Conservation (phyloP, 2,797 vertebrate genomes). For the Perdix hodgsoniae region DNA sequence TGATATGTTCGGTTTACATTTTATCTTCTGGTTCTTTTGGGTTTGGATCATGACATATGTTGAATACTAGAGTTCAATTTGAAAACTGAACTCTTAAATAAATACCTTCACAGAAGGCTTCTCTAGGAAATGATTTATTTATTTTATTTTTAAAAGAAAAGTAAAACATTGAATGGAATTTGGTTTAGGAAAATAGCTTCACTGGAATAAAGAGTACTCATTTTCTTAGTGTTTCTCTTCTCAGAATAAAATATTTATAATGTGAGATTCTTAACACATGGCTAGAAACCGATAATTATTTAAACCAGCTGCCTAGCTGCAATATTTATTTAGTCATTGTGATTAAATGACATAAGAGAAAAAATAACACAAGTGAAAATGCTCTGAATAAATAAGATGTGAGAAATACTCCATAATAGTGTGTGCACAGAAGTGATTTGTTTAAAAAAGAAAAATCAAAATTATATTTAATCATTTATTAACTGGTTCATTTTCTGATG, state of each 20-base stretch:
- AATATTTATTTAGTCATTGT: not conserved
- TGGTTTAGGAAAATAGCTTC: not conserved
- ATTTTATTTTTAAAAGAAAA: not conserved
- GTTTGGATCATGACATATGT: not conserved
- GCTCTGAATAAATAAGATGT: conserved; percentile 4
- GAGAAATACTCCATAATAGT: not conserved
- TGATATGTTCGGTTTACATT: not conserved
- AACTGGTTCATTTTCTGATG: not conserved
- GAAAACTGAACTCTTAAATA: not conserved
- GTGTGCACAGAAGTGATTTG: not conserved
- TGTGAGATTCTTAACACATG: not conserved
- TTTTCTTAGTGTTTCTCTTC: not conserved
- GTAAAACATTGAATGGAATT: not conserved
- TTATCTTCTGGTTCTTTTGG: not conserved
- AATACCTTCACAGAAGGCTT: not conserved
- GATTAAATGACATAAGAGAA: not conserved
- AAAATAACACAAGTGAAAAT: not conserved
- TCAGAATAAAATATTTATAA: not conserved
- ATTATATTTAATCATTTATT: not conserved
- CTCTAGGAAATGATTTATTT: not conserved
- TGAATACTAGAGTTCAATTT: not conserved
- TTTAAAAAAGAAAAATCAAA: not conserved
- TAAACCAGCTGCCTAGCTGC: not conserved
- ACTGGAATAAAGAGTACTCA: not conserved
- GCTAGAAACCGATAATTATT: conserved; percentile 33